Evolutionary conservation across 2,888 invertebrate genomes (phyloP), one percentile per base, ranked within the genome.

Genomic region (Calliopum simillimum): DNA sequence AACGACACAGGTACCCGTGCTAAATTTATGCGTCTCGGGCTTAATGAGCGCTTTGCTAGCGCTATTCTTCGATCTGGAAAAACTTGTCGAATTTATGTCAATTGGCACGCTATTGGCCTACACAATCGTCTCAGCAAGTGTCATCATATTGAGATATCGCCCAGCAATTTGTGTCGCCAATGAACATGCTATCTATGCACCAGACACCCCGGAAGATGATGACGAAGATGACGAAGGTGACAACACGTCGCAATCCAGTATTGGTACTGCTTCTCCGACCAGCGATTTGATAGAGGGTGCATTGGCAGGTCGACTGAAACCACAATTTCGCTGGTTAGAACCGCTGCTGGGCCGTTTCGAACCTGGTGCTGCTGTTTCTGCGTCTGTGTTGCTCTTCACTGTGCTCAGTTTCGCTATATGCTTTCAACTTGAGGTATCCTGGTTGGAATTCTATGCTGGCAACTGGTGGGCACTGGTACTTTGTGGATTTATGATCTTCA

Each of bases 71-170:
- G 96, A 97, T 85, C 88, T 97, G 76, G 92, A 94, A 77, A 95
- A 95, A 76, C 87, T 97, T 53, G 96, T 97, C 0, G 96, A 97
- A 82, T 96, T 97, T 82, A 96, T 97, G 95, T 96, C 96, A 2
- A 97, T 97, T 79, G 95, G 95, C 0, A 95, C 95, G 0, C 87
- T 96, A 64, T 85, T 95, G 77, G 95, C 96, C 0, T 97, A 97
- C 83, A 96, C 96, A 2, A 95, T 97, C 74, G 97, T 97, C 3
- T 95, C 96, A 75, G 95, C 95, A 14, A 93, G 94, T 73, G 94
- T 97, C 6, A 94, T 97, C 68, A 92, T 97, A 62, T 87, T 97
- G 67, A 89, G 96, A 59, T 96, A 96, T 81, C 88, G 92, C 4
- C 93, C 93, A 0, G 83, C 88, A 19, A 87, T 88, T 0, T 72